Evolutionary conservation across 2,888 invertebrate genomes (phyloP), one percentile per base, ranked within the genome.

Genomic region (Hemicrepidius hirtus): DNA sequence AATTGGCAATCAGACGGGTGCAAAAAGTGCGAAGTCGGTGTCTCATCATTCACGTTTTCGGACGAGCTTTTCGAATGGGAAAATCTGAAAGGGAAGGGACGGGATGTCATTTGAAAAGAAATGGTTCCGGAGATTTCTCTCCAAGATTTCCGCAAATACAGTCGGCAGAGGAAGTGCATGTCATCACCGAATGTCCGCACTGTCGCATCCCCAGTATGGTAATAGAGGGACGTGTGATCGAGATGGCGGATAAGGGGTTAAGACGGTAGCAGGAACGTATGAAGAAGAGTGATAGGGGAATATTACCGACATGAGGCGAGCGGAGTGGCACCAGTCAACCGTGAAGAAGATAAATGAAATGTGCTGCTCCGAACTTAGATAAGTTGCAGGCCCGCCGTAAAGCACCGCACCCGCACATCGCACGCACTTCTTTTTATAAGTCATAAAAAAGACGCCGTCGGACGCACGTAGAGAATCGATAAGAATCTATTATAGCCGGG

Each of bases 291-390:
- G 79, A 79, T 78, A 78, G 77, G 72, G 77, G 73, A 71, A 78
- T 77, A 79, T 78, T 77, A 78, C 78, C 74, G 79, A 81, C 80
- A 78, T 79, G 79, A 78, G 78, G 77, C 78, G 76, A 78, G 80
- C 80, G 79, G 78, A 82, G 81, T 84, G 84, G 82, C 84, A 84
- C 82, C 82, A 84, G 83, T 85, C 85, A 84, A 80, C 81, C 82
- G 83, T 84, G 85, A 85, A 82, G 85, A 85, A 85, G 85, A 85
- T 85, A 85, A 84, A 85, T 85, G 85, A 83, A 85, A 83, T 81
- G 80, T 76, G 79, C 77, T 78, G 71, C 78, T 76, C 74, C 77
- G 75, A 76, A 79, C 73, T 71, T 74, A 75, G 77, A 77, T 75
- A 76, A 76, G 75, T 76, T 75, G 72, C 71, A 71, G 77, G 73